Conservation (phyloP, 1,140 invertebrate species). For the Druon quercuslanigerum region DNA sequence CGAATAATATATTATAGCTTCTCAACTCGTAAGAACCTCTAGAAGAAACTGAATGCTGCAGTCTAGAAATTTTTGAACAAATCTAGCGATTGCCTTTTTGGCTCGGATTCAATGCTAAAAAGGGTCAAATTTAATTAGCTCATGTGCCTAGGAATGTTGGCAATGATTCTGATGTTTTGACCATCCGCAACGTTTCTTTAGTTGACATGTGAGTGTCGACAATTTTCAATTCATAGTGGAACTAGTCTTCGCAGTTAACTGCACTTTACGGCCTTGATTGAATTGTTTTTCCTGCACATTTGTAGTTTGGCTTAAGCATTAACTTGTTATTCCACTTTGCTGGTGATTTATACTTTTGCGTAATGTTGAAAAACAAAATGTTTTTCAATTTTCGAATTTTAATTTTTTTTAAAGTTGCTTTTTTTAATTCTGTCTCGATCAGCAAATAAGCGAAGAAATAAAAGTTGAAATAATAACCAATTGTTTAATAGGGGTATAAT, state of each 20-base stretch:
- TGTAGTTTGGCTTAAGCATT: conserved; percentile 1
- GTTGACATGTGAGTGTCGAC: neutral
- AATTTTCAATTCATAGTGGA: neutral
- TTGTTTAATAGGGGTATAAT: neutral
- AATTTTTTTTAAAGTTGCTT: neutral
- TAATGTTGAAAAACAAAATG: neutral
- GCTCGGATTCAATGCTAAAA: conserved; percentile 6
- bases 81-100: conserved; percentile 2
- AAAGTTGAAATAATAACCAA: neutral
- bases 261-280: conserved; percentile 17
- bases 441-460: neutral
- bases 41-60: too few species aligned
- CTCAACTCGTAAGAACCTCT: too few species aligned
- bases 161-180: conserved; percentile 30
- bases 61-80: neutral
- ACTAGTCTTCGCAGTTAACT: conserved; percentile 14
- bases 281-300: conserved; percentile 1
- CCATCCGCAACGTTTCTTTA: conserved; percentile 34
- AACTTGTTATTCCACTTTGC: neutral
- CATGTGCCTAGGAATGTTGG: neutral
- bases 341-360: conserved; percentile 2
- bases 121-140: conserved; percentile 17
- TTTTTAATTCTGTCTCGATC: neutral
- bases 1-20: too few species aligned
- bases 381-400: conserved; percentile 7